Evolutionary conservation across 2,888 invertebrate genomes (phyloP), one percentile per base, ranked within the genome.

Genomic region (Carpatolechia fugitivella): DNA sequence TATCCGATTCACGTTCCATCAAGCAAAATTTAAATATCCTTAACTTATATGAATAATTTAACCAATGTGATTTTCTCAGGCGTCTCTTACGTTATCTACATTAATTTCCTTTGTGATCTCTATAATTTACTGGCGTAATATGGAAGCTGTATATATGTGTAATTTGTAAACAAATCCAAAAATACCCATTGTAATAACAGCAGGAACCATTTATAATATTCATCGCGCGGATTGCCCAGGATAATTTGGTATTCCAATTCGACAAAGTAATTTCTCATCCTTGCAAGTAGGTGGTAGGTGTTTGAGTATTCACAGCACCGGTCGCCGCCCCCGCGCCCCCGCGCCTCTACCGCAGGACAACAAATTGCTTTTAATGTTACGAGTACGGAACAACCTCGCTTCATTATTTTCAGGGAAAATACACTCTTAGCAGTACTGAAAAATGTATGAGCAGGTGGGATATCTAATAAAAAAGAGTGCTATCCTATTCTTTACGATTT

Each of bases 341-440:
- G 5, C 36, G 5, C 3, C 31, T 1, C 33, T n/a, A 13, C 51
- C 51, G 24, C 40, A 30, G 30, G 29, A 51, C 51, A 51, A 29
- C 38, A 38, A 51, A 51, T 51, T 51, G 51, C 51, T 51, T 51
- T 51, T 40, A 51, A 51, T 49, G 49, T 35, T 35, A 35, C 49
- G 20, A 20, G 35, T 8, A 36, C 36, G 13, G 24, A 24, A 24
- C 24, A 24, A 24, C 48, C 31, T 29, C 30, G 14, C 11, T 30
- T 48, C 16, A 40, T 40, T 40, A 14, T 16, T 40, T 40, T 40
- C 18, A 40, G 40, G 40, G 40, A 16, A 14, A 40, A 14, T 48
- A 7, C n/a, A 24, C 24, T 35, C n/a, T 35, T 35, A 8, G 8
- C 35, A n/a, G n/a, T 1, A 35, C 35, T 35, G 35, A 35, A 35